Base-by-base conservation (phyloP, 92 coral and sea anemone species). In the Heteractis magnifica region DNA sequence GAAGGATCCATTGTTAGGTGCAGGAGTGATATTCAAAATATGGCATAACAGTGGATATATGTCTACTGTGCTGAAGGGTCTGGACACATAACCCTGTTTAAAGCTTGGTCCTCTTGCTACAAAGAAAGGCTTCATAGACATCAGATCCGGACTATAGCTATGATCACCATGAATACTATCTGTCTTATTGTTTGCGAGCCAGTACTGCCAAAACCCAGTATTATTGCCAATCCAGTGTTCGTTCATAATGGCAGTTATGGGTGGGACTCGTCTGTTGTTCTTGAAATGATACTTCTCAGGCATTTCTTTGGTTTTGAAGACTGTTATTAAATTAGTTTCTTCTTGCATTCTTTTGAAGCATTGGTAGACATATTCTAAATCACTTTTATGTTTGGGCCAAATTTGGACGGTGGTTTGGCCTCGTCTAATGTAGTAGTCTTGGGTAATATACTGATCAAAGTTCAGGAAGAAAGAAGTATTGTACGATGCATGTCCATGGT, bases 91-190 rank as follows among this genome's bases (percentile, higher is more conserved):
- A 34, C 95, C 91, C 72, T 92, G 56, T 72, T 94, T 93, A 71
- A 96, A 96, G 53, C 90, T 89, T 10, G 99, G 99, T 9, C 99
- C 99, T 60, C 86, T 86, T 5, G 99, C 99, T 8, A 94, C 72
- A 55, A 96, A 96, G 86, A 96, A 92, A 1, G 99, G 98, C 72
- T 90, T 81, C 99, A 96, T 94, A 13, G 93, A 87, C 72, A 87
- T 71, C 10, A 85, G 52, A 10, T 85, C 81, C 10, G 87, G 93
- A 19, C 59, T 85, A 72, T 88, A 94, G 15, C 92, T 89, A 74
- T 96, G 94, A 0, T 84, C 89, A 1, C 98, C 95, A 16, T 72
- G 79, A 1, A 85, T 73, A 0, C 59, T 9, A 14, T 78, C 87
- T 13, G 75, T 77, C 55, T 62, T 74, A 51, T 81, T 81, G 12